Conservation (phyloP, 2,113 vertebrate species). For the Narcine bancroftii region DNA sequence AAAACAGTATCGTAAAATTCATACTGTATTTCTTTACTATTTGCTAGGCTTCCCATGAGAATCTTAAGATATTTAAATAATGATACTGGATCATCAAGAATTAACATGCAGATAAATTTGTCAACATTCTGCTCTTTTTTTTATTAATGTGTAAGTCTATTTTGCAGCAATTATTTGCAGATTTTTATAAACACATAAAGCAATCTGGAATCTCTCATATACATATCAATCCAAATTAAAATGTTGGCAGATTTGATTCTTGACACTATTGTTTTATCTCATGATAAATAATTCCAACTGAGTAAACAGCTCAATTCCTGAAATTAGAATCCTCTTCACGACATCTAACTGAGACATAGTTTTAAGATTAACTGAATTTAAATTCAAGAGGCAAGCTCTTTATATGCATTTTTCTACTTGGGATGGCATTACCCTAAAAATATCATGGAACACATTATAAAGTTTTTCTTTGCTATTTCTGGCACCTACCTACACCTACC, state of each 20-base stretch:
- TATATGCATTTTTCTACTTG: neutral
- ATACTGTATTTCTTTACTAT: neutral
- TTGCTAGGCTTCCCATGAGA: neutral
- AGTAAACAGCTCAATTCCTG: neutral
- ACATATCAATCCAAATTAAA: neutral
- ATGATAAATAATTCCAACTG: neutral
- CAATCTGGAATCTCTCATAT: neutral
- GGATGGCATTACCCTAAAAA: neutral
- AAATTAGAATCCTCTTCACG: neutral
- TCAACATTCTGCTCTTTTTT: neutral
- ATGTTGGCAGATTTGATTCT: neutral
- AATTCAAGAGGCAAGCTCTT: neutral
- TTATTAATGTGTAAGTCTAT: neutral
- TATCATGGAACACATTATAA: neutral
- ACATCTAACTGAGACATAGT: neutral
- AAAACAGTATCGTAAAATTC: neutral
- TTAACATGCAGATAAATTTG: neutral
- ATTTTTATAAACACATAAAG: neutral
- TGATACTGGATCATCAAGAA: neutral
- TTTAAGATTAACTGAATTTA: neutral
- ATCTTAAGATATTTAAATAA: neutral
- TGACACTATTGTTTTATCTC: neutral
- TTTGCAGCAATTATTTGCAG: neutral
- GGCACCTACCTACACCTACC: no score
- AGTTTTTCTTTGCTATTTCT: no score